These are phyloP conservation scores for Lepidostoma basale DNA, from an alignment of 1,140 invertebrate species.

Conservation along the genomic window DNA sequence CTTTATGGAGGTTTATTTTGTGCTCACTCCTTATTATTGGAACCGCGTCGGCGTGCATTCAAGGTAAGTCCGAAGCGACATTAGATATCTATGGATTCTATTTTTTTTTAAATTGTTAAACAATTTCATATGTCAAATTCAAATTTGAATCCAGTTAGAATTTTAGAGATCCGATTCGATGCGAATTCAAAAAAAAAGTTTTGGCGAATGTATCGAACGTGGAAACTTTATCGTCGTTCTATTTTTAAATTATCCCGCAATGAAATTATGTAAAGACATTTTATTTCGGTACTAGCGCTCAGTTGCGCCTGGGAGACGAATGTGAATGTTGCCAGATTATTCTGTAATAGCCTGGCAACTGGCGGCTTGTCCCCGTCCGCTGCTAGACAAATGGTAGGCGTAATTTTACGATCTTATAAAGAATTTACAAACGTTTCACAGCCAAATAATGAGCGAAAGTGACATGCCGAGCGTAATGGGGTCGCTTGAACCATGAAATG, in stretches of 20 bases:
- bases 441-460: conserved; percentile 5
- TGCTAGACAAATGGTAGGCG: conserved; percentile 7
- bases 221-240: conserved; percentile 35
- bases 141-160: too few species aligned
- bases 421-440: conserved; percentile 10
- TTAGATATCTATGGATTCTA: too few species aligned
- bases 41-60: conserved; percentile 52
- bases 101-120: too few species aligned
- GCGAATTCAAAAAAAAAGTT: too few species aligned
- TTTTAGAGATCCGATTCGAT: too few species aligned
- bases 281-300: conserved; percentile 41
- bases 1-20: conserved; percentile 60
- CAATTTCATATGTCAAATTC: too few species aligned
- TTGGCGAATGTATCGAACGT: conserved; percentile 18
- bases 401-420: conserved; percentile 16
- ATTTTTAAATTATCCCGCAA: conserved; percentile 43
- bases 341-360: conserved; percentile 37
- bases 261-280: conserved; percentile 47
- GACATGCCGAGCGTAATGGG: background rate
- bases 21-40: conserved; percentile 56
- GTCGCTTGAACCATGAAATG: too few species aligned
- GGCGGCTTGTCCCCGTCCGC: conserved; percentile 11
- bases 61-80: conserved; percentile 52
- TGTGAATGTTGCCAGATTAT: conserved; percentile 42
- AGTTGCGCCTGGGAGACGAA: conserved; percentile 33